Base-by-base conservation (phyloP, 2,113 vertebrate species). In the Upupa epops region DNA sequence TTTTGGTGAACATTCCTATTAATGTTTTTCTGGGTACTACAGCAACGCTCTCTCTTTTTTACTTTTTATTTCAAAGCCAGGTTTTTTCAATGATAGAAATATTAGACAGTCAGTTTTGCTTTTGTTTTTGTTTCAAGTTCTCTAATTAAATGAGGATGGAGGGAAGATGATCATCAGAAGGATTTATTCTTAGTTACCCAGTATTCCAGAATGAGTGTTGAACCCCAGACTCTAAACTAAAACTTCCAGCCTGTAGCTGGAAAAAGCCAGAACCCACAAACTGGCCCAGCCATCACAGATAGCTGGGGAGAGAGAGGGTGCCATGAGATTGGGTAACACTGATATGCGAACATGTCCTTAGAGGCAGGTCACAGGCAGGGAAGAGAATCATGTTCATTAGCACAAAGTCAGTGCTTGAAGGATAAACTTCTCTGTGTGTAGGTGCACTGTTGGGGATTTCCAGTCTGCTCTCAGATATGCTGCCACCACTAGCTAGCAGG, bases 11-110 rank as follows among this genome's bases (percentile, higher is more conserved):
- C 70, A 32, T 52, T 19, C 5, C 56, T 83, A 9, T 31, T 66
- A 10, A 22, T 17, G 0, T 12, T 51, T 28, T 31, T 19, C 34
- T 28, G 0, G 36, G 37, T 37, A 2, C 13, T 51, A 0, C 45
- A n/a, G 14, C 73, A 20, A 3, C 24, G 40, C 14, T 14, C 4
- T 52, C 31, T 61, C 46, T 14, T 15, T 64, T 49, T 40, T 18
- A 42, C 40, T 68, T 48, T 45, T 63, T 15, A 40, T 46, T 65
- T 59, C 20, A 69, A 26, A 31, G 2, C 26, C 17, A 54, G 4
- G 1, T 31, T 54, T 29, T 25, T 37, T 26, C 18, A 19, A n/a
- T 65, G 8, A 26, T 54, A 51, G 19, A 45, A 26, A 40, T 52
- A 65, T 24, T 18, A 36, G 37, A 20, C 56, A 12, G 8, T 49